These are phyloP conservation scores for Gymnoscelis rufifasciata DNA, from an alignment of 2,888 invertebrate species.

Conservation along the genomic window DNA sequence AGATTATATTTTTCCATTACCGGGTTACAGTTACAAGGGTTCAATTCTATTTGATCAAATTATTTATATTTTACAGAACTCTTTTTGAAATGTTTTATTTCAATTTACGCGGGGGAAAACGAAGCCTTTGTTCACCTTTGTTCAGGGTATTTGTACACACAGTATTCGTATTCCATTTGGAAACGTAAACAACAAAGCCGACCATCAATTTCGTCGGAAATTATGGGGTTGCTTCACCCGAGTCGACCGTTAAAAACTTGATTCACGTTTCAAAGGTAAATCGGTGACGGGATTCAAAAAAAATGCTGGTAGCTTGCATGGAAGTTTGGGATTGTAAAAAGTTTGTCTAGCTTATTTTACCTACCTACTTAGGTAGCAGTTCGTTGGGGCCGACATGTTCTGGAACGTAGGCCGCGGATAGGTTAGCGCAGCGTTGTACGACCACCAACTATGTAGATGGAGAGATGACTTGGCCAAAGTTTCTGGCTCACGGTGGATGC, in stretches of 20 bases:
- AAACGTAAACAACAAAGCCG: neutral
- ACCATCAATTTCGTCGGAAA: conserved; percentile 2
- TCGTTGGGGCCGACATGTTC: too few species aligned
- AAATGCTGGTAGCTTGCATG: neutral
- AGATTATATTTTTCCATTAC: too few species aligned
- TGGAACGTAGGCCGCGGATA: too few species aligned
- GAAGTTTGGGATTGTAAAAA: neutral
- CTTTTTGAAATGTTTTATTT: too few species aligned
- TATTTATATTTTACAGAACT: neutral
- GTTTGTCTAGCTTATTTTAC: neutral
- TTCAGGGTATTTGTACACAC: neutral
- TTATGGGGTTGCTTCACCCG: neutral
- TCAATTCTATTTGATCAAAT: neutral
- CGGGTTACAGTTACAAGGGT: too few species aligned
- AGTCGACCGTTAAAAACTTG: conserved; percentile 10
- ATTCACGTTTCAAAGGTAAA: conserved; percentile 8
- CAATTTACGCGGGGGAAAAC: too few species aligned
- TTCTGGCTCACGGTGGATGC: too few species aligned
- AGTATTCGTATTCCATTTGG: neutral
- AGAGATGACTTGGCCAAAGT: too few species aligned
- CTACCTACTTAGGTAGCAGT: too few species aligned
- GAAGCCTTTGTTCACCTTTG: too few species aligned
- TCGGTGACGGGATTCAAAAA: neutral
- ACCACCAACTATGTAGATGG: too few species aligned
- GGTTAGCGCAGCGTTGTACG: too few species aligned